Evolutionary conservation across 1,140 invertebrate species (phyloP).

Genomic region (Hylaeus volcanicus): DNA sequence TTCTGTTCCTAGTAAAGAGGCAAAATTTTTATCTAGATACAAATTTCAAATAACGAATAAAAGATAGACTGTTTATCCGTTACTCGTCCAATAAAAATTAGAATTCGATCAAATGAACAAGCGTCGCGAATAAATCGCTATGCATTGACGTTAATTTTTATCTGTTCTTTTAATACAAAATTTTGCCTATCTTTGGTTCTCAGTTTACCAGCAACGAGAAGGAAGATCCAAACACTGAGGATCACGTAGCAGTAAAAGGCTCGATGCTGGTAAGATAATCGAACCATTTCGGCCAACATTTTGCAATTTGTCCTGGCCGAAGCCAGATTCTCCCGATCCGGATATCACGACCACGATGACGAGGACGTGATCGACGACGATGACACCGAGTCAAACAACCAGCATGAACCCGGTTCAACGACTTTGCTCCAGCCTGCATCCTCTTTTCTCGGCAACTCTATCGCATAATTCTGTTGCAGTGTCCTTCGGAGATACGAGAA

Average conservation of each 20-base stretch:
- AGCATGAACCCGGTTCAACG: slow-evolving; percentile 32
- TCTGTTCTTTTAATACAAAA: too few relatives aligned
- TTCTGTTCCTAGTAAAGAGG: background rate
- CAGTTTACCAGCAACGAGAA: slow-evolving; percentile 86
- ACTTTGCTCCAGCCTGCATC: slow-evolving; percentile 36
- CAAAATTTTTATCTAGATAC: too few relatives aligned
- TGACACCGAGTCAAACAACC: slow-evolving; percentile 14
- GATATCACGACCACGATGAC: slow-evolving; percentile 29
- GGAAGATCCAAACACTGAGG: slow-evolving; percentile 89
- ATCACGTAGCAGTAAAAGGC: slow-evolving; percentile 89
- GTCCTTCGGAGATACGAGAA: background rate
- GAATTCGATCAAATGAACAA: too few relatives aligned
- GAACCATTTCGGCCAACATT: slow-evolving; percentile 83
- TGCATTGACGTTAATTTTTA: too few relatives aligned
- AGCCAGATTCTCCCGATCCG: background rate
- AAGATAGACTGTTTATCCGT: too few relatives aligned
- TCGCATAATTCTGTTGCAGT: background rate
- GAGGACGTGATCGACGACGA: slow-evolving; percentile 29
- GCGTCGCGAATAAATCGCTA: too few relatives aligned
- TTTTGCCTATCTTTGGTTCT: too few relatives aligned
- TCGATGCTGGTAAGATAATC: slow-evolving; percentile 86
- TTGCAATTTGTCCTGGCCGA: slow-evolving; percentile 19
- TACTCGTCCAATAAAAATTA: too few relatives aligned
- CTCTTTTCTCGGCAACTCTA: slow-evolving; percentile 1
- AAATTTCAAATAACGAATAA: too few relatives aligned